These are phyloP conservation scores for Polyploca ridens DNA, from an alignment of 2,888 invertebrate species.

Conservation along the genomic window DNA sequence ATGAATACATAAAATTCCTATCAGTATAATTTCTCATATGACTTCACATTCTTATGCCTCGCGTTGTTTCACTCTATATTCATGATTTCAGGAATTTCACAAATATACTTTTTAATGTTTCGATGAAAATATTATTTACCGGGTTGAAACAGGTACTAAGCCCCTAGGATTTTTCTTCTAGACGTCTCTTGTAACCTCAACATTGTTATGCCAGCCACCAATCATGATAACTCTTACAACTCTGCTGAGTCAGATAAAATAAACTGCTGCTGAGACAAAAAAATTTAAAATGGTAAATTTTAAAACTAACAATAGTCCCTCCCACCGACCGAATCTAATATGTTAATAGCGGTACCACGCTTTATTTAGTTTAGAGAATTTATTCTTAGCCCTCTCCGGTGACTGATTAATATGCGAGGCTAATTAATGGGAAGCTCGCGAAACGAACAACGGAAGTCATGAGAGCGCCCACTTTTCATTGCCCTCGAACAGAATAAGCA, in stretches of 20 bases:
- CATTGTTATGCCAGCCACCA: neutral
- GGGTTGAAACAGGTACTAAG: neutral
- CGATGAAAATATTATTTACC: neutral
- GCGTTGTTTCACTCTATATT: conserved; percentile 12
- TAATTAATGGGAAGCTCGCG: conserved; percentile 53
- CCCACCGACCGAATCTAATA: conserved; percentile 49
- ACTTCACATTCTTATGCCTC: conserved; percentile 12
- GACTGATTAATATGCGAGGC: conserved; percentile 58
- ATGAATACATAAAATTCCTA: conserved; percentile 5
- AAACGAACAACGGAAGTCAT: conserved; percentile 25
- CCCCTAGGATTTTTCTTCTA: neutral
- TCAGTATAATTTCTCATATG: conserved; percentile 12
- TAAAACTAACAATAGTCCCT: conserved; percentile 28
- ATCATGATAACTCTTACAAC: neutral
- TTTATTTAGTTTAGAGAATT: conserved; percentile 47
- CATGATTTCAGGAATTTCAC: conserved; percentile 2
- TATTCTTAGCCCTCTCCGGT: conserved; percentile 41
- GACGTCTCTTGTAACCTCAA: neutral
- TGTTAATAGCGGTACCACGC: conserved; percentile 45
- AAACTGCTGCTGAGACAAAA: no score
- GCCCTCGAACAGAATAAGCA: conserved; percentile 14
- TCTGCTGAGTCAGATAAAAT: neutral
- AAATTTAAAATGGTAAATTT: conserved; percentile 12
- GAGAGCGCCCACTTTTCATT: conserved; percentile 39
- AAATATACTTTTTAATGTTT: conserved; percentile 8